These are phyloP conservation scores for Ectemnius cavifrons DNA, from an alignment of 2,888 invertebrate species.

Conservation along the genomic window DNA sequence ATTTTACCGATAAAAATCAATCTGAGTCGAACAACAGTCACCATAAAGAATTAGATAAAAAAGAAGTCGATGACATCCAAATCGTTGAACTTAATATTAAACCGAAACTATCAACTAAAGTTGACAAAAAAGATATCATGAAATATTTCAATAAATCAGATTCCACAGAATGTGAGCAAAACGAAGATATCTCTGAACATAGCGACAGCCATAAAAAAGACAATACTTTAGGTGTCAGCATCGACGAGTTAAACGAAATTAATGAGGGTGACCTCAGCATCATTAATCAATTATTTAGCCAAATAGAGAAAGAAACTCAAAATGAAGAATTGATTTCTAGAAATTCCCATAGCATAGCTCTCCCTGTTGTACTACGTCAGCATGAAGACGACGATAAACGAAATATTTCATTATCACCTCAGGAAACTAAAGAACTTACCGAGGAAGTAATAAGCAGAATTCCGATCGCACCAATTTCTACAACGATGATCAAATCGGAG, in stretches of 20 bases:
- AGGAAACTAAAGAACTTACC: too few species aligned
- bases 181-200: neutral
- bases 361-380: too few species aligned
- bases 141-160: conserved; percentile 68
- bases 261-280: conserved; percentile 22
- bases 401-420: too few species aligned
- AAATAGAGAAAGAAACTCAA: conserved; percentile 40
- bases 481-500: too few species aligned
- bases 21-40: neutral
- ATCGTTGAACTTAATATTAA: conserved; percentile 62
- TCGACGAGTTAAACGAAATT: conserved; percentile 24
- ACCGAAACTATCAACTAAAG: conserved; percentile 68
- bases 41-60: conserved; percentile 1
- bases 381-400: too few species aligned
- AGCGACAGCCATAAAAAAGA: conserved; percentile 1
- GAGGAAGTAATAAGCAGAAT: too few species aligned
- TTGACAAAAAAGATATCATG: conserved; percentile 68
- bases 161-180: neutral
- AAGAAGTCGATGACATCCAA: conserved; percentile 41
- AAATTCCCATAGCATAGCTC: neutral
- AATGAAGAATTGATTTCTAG: conserved; percentile 3
- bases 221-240: conserved; percentile 14
- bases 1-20: conserved; percentile 57
- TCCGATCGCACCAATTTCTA: too few species aligned
- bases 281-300: conserved; percentile 31